Conservation (phyloP, 2,113 vertebrate genomes). For the Mus spicilegus region DNA sequence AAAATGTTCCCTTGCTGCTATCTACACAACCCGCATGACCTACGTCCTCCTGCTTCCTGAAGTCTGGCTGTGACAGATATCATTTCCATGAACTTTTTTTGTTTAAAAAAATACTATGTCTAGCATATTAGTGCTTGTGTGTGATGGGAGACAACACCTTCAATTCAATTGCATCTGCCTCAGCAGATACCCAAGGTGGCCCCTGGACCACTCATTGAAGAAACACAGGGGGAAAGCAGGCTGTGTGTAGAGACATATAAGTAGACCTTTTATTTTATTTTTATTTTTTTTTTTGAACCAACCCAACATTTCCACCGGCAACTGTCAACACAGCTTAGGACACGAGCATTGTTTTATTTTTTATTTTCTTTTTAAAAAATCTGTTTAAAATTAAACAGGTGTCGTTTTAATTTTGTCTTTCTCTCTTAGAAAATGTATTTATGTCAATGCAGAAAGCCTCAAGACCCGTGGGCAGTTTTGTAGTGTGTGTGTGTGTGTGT, state of each 20-base stretch:
- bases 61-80: background rate
- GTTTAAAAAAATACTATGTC: background rate
- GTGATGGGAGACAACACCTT: constrained; percentile 35
- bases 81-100: constrained; percentile 1
- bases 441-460: constrained; percentile 75
- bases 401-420: constrained; percentile 58
- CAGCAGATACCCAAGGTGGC: constrained; percentile 48
- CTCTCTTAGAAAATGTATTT: constrained; percentile 77
- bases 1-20: background rate
- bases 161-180: constrained; percentile 38
- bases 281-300: constrained; percentile 83
- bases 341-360: constrained; percentile 72
- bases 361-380: constrained; percentile 79
- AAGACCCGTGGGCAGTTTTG: constrained; percentile 75
- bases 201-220: constrained; percentile 68
- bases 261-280: constrained; percentile 85
- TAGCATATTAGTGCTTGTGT: background rate
- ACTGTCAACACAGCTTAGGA: constrained; percentile 82
- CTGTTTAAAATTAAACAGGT: constrained; percentile 84
- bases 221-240: constrained; percentile 78
- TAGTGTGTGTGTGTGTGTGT: constrained; percentile 31
- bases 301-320: constrained; percentile 85
- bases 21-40: background rate
- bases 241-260: constrained; percentile 83
- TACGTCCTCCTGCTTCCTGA: background rate